These are phyloP conservation scores for Petrocephalus microphthalmus DNA, from an alignment of 2,113 vertebrate genomes.

Conservation along the genomic window DNA sequence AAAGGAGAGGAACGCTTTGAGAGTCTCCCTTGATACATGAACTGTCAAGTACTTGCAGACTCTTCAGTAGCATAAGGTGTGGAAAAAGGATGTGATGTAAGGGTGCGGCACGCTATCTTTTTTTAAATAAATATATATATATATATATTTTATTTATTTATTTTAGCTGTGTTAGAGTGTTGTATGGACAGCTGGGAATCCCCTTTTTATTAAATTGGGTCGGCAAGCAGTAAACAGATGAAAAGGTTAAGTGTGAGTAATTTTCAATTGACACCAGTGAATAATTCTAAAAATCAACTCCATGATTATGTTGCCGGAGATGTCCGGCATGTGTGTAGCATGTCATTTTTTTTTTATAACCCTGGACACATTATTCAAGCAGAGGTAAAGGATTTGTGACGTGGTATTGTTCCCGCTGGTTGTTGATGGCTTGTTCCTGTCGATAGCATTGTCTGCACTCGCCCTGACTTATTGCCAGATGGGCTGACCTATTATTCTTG, in stretches of 20 bases:
- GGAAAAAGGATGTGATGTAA: constrained; percentile 1
- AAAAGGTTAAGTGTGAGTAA: constrained; percentile 34
- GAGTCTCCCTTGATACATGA: constrained; percentile 49
- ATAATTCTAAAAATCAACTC: constrained; percentile 23
- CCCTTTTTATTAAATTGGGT: constrained; percentile 25
- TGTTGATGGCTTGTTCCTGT: constrained; percentile 17
- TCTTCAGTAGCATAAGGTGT: constrained; percentile 10
- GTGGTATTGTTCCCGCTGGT: neutral
- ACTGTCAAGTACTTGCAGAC: constrained; percentile 44
- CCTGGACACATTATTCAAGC: neutral
- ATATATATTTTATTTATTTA: too few species aligned
- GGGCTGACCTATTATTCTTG: constrained; percentile 24
- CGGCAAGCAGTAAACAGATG: constrained; percentile 10
- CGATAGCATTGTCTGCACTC: constrained; percentile 19
- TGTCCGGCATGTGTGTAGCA: neutral
- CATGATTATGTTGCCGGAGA: neutral
- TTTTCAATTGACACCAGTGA: constrained; percentile 28
- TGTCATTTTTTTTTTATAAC: constrained; percentile 16
- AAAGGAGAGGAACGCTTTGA: constrained; percentile 56
- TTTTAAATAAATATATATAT: neutral
- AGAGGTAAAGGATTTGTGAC: neutral
- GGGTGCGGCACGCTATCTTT: neutral
- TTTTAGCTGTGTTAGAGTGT: constrained; percentile 5
- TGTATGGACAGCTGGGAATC: neutral
- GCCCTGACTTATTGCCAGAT: constrained; percentile 21